Percentiles rank a stretch among this genome's conserved stretches.
phyloP scores from a whole-genome alignment of 2,888 invertebrate species.

The Ormyrus nitidulus region DNA sequence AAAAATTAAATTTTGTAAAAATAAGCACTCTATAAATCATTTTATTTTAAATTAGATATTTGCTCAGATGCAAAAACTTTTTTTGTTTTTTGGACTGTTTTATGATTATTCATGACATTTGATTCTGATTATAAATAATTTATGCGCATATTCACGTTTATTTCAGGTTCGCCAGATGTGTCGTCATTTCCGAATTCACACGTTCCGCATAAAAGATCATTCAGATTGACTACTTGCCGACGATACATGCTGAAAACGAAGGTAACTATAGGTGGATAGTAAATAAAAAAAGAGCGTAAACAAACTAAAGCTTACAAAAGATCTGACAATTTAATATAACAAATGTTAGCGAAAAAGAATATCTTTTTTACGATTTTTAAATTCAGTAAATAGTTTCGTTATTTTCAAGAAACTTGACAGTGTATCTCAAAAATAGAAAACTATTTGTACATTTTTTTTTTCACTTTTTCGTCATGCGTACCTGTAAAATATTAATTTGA shows the following conservation, averaged over 20 bases:
- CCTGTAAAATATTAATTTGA: conserved; percentile 57
- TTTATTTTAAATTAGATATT: not conserved
- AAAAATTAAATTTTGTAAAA: too few relatives aligned
- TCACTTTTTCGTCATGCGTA: conserved; percentile 44
- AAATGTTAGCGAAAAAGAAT: conserved; percentile 32
- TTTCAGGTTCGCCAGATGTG: conserved; percentile 97
- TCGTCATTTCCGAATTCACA: conserved; percentile 91
- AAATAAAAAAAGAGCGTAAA: conserved; percentile 56
- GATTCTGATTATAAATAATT: not conserved
- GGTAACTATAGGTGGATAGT: conserved; percentile 54
- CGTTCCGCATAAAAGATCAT: conserved; percentile 82
- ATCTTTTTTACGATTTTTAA: conserved; percentile 29
- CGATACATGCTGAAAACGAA: conserved; percentile 76
- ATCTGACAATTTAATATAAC: conserved; percentile 61
- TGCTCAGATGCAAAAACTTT: too few relatives aligned
- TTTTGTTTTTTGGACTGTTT: too few relatives aligned
- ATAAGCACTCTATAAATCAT: not conserved
- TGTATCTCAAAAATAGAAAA: conserved; percentile 30
- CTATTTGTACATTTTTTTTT: conserved; percentile 33
- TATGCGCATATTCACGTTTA: too few relatives aligned
- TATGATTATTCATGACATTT: not conserved
- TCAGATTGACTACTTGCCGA: conserved; percentile 78
- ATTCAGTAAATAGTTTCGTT: conserved; percentile 32
- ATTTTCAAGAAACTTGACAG: conserved; percentile 3
- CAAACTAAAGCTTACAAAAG: conserved; percentile 59